Evolutionary conservation across 2,797 vertebrate species (phyloP).

Genomic region (Chelmon rostratus): DNA sequence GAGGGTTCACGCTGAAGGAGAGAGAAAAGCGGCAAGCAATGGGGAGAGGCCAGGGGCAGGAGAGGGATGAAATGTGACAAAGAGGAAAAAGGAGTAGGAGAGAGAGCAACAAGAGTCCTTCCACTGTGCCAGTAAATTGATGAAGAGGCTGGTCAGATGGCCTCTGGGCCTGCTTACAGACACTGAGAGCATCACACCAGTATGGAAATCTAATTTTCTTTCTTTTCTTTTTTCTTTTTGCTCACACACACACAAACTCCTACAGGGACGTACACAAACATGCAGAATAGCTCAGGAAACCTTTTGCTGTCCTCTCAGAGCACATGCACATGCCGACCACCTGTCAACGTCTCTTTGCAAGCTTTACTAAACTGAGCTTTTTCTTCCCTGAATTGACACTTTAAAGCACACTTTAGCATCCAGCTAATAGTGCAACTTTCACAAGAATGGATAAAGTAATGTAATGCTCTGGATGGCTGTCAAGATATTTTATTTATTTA

Average conservation of each 20-base stretch:
- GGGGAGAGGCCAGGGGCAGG: not conserved
- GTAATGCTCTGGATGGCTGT: not conserved
- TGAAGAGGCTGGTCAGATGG: slow-evolving; percentile 73
- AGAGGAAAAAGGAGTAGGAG: slow-evolving; percentile 27
- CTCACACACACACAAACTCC: slow-evolving; percentile 10
- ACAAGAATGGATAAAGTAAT: slow-evolving; percentile 5
- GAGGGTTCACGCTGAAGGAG: slow-evolving; percentile 53
- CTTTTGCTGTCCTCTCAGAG: slow-evolving; percentile 11
- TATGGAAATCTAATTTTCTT: slow-evolving; percentile 64
- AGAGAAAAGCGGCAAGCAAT: slow-evolving; percentile 31
- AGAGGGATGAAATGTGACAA: slow-evolving; percentile 52
- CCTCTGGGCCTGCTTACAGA: slow-evolving; percentile 67
- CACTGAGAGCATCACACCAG: slow-evolving; percentile 54
- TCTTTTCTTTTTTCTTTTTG: not conserved
- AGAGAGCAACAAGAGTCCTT: slow-evolving; percentile 44
- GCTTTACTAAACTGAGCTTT: slow-evolving; percentile 4
- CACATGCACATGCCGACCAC: slow-evolving; percentile 7
- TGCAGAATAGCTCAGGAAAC: not conserved
- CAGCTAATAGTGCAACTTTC: not conserved
- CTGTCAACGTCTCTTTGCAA: not conserved
- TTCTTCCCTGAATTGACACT: slow-evolving; percentile 21
- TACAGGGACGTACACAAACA: not conserved
- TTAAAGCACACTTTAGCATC: slow-evolving; percentile 17
- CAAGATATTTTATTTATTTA: not conserved
- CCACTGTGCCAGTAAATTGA: slow-evolving; percentile 70